phyloP scores from a whole-genome alignment of 2,113 vertebrate genomes.

The Lamprologus sp. region DNA sequence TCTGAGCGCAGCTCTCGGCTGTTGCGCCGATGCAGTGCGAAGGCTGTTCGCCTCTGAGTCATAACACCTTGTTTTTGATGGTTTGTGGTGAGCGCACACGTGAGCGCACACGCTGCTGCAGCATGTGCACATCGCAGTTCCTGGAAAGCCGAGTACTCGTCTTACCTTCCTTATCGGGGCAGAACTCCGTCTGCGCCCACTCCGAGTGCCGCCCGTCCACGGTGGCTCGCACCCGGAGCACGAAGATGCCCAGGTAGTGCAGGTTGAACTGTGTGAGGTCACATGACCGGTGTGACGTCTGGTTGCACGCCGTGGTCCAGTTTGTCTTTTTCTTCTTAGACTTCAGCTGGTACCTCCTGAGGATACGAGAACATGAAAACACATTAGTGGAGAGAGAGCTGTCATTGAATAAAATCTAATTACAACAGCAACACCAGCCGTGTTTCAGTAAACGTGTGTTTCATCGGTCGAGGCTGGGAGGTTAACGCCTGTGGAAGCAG shows the following conservation, averaged over 20 bases:
- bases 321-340: neutral
- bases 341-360: neutral
- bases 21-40: accelerated
- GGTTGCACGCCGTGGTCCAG: neutral
- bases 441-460: neutral
- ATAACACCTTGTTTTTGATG: neutral
- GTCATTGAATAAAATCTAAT: accelerated
- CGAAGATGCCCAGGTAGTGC: constrained; percentile 25
- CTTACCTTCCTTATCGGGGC: constrained; percentile 62
- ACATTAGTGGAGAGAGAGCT: neutral
- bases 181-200: constrained; percentile 46
- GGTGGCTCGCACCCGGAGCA: constrained; percentile 38
- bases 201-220: neutral
- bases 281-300: neutral
- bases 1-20: neutral
- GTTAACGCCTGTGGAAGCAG: neutral
- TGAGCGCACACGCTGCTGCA: neutral
- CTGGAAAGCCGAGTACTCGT: neutral
- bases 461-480: neutral
- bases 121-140: accelerated
- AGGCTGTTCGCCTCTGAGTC: accelerated
- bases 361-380: neutral
- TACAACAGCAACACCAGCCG: neutral
- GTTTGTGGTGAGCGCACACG: neutral
- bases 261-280: constrained; percentile 19